Evolutionary conservation across 2,888 invertebrate genomes (phyloP), one percentile per base, ranked within the genome.

Genomic region (Masnerella sp.): DNA sequence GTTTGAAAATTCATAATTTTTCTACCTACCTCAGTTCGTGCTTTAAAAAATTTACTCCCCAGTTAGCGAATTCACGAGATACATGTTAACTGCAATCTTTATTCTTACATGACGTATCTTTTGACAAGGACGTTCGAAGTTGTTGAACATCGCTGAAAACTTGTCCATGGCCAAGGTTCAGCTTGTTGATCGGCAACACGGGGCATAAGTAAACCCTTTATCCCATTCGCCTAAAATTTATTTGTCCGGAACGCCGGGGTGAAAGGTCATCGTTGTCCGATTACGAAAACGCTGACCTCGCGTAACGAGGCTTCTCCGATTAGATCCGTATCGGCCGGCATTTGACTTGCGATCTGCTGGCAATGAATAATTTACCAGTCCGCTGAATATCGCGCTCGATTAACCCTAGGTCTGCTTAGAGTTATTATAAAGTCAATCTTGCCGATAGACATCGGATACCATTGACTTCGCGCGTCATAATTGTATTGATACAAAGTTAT

Each of bases 291-390:
- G n/a, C 20, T 47, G 65, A 65, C 65, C 65, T 54, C 12, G 22
- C n/a, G 11, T 47, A 65, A 54, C 20, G 38, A 65, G 54, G 36
- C 11, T 28, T 28, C 45, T 38, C 12, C 52, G 68, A 69, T 74
- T 43, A 69, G 64, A 64, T 74, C 49, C 14, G 52, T 62, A 74
- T 69, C 68, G 32, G 30, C 8, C 9, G 32, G 30, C 18, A 69
- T 69, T 69, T 69, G 65, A 74, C 69, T 69, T 74, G 69, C 74
- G 58, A 69, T 65, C 43, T 64, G 49, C 65, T 32, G 42, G 40
- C 74, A 69, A 69, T 74, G 74, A 74, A 74, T 74, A 74, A 74
- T 74, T 71, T 74, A 70, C 70, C 56, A 74, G 70, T 36, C 58
- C 58, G 56, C 42, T 70, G 67, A 74, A 61, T 75, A 71, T 71